phyloP scores from a whole-genome alignment of 1,140 invertebrate species.

The Atta colombica region DNA sequence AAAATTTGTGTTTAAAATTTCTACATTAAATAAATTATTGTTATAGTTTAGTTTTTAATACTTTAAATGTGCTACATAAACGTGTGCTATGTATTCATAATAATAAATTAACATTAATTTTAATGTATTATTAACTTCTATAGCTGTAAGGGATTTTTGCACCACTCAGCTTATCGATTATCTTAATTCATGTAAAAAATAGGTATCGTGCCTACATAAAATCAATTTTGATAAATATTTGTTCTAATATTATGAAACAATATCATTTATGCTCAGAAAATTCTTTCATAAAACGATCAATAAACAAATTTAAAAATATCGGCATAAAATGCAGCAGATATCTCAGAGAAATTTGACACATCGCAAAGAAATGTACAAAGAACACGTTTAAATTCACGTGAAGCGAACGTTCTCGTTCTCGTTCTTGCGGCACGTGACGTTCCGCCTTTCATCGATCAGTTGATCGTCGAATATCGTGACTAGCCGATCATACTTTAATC shows the following conservation, averaged over 20 bases:
- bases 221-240: constrained; percentile 71
- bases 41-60: constrained; percentile 12
- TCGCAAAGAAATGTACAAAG: constrained; percentile 24
- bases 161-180: constrained; percentile 63
- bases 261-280: not conserved
- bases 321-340: constrained; percentile 24
- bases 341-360: constrained; percentile 7
- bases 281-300: not conserved
- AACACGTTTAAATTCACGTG: constrained; percentile 40
- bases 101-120: constrained; percentile 6
- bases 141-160: not conserved
- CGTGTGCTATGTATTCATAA: not conserved
- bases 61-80: not conserved
- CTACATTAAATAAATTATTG: constrained; percentile 11
- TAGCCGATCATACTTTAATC: constrained; percentile 74
- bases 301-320: constrained; percentile 47
- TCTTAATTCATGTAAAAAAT: constrained; percentile 73
- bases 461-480: constrained; percentile 76
- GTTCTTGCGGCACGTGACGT: constrained; percentile 59
- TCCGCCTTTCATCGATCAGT: constrained; percentile 72
- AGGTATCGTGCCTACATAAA: constrained; percentile 66
- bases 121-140: constrained; percentile 13
- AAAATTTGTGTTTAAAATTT: constrained; percentile 27
- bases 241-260: constrained; percentile 68
- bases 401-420: constrained; percentile 46